phyloP scores from a whole-genome alignment of 2,113 vertebrate species.

The Nothocercus julius region DNA sequence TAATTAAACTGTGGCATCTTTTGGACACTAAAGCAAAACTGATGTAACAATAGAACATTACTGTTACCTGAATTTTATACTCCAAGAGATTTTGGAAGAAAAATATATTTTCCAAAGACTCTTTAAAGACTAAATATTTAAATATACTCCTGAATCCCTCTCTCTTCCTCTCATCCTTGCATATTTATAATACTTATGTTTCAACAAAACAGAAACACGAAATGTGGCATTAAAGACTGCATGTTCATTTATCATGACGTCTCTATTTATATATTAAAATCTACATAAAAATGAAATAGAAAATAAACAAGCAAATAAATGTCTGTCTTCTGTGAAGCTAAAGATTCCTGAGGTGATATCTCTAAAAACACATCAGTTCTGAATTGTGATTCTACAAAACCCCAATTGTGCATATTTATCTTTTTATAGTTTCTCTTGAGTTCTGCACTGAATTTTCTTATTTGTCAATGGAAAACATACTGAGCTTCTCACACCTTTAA shows the following conservation, averaged over 20 bases:
- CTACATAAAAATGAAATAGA: accelerated
- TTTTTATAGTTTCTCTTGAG: not conserved
- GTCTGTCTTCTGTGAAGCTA: not conserved
- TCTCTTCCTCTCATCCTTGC: not conserved
- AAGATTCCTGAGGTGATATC: not conserved
- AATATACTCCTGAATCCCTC: not conserved
- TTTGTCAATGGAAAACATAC: not conserved
- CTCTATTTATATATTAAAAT: not conserved
- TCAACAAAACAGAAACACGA: not conserved
- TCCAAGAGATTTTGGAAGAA: not conserved
- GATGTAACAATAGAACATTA: not conserved
- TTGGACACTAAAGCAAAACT: not conserved
- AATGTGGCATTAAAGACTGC: not conserved
- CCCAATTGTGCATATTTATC: not conserved
- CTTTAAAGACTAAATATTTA: not conserved
- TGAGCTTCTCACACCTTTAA: not conserved
- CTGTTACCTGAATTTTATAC: not conserved
- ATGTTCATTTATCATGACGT: not conserved
- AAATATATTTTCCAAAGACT: not conserved
- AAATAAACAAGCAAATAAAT: not conserved
- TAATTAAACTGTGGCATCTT: not conserved
- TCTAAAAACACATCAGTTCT: not conserved
- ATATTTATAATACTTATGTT: not conserved
- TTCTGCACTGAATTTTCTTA: not conserved
- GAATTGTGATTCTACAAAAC: not conserved